A percentile compares a stretch with the other conserved stretches of the same genome.
Conservation (phyloP, 2,797 vertebrate species). For the Tolypeutes matacus region DNA sequence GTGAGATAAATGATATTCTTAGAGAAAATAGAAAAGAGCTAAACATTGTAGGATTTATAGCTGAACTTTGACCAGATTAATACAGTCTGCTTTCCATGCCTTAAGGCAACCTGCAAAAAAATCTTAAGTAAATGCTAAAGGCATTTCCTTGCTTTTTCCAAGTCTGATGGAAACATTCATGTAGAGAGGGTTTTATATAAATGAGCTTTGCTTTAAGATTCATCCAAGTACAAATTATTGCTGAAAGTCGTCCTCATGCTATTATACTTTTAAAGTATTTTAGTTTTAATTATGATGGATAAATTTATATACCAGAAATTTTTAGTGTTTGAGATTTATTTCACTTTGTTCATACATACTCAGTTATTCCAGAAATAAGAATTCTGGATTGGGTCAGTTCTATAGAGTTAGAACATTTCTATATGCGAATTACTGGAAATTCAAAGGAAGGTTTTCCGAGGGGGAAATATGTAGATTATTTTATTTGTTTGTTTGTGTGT, state of each 20-base stretch:
- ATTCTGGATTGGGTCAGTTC: background rate
- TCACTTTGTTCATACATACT: background rate
- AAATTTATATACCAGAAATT: background rate
- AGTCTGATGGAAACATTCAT: background rate
- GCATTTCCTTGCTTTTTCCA: background rate
- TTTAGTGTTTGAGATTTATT: slow-evolving; percentile 1
- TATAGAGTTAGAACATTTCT: background rate
- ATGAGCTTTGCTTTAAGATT: background rate
- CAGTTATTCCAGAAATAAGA: background rate
- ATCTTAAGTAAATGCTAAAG: background rate
- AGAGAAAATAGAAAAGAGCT: background rate
- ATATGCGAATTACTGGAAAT: background rate
- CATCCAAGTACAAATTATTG: background rate
- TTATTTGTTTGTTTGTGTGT: background rate
- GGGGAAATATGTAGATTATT: background rate
- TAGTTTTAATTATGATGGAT: background rate
- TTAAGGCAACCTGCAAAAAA: background rate
- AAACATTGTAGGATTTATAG: background rate
- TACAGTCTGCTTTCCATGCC: background rate
- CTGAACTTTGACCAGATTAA: background rate
- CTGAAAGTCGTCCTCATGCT: background rate
- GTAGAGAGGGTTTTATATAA: background rate
- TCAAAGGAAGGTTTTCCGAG: background rate
- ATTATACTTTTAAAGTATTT: background rate
- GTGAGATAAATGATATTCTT: slow-evolving; percentile 6